A percentile compares a stretch with the other conserved stretches of the same genome.
These are phyloP conservation scores for Brienomyrus longianalis DNA, from an alignment of 2,113 vertebrate genomes.

Conservation along the genomic window DNA sequence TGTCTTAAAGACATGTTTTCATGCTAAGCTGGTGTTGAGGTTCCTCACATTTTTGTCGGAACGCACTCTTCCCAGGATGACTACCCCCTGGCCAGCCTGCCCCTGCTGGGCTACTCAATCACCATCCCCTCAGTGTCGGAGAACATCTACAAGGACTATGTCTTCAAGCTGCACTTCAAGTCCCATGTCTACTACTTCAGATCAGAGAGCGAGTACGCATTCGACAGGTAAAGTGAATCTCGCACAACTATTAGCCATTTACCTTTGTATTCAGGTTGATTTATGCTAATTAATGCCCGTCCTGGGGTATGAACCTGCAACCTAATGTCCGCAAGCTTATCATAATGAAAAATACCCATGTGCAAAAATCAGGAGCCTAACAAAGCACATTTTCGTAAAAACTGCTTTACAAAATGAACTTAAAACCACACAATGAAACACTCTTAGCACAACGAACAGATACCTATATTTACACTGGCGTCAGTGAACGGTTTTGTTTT, in stretches of 20 bases:
- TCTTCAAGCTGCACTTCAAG: slow-evolving; percentile 98
- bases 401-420: background rate
- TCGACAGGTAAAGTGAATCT: slow-evolving; percentile 73
- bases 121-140: slow-evolving; percentile 85
- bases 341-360: background rate
- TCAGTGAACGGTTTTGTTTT: background rate
- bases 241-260: background rate
- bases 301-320: background rate
- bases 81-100: slow-evolving; percentile 93
- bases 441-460: background rate
- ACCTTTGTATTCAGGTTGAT: background rate
- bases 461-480: background rate
- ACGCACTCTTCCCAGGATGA: slow-evolving; percentile 69
- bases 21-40: background rate
- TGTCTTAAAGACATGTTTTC: background rate
- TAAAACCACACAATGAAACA: background rate
- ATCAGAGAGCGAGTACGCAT: slow-evolving; percentile 92
- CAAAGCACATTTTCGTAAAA: background rate
- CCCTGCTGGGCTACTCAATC: slow-evolving; percentile 88
- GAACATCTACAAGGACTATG: slow-evolving; percentile 96
- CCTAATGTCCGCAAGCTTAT: background rate
- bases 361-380: background rate
- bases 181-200: slow-evolving; percentile 98
- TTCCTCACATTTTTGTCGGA: background rate
- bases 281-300: background rate